Evolutionary conservation across 2,888 invertebrate species (phyloP).

Genomic region (Mesorhabditis sp.): DNA sequence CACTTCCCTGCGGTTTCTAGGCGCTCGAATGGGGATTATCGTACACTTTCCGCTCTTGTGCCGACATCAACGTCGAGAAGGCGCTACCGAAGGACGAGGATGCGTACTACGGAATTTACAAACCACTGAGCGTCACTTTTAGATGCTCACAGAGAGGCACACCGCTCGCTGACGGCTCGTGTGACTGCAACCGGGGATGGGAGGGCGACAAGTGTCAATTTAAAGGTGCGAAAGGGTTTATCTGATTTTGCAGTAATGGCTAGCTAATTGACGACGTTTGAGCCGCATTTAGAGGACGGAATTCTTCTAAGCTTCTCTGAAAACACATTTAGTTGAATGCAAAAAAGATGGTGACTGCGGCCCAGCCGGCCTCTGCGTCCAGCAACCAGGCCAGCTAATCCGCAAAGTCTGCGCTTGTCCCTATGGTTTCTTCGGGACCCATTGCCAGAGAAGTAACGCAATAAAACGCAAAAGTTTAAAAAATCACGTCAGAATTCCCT

Average conservation of each 20-base stretch:
- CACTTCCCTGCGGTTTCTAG: conserved; percentile 18
- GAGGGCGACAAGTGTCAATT: conserved; percentile 82
- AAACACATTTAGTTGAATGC: conserved; percentile 37
- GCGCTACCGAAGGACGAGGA: neutral
- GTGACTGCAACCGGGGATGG: conserved; percentile 65
- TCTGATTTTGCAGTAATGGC: neutral
- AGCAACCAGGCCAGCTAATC: conserved; percentile 27
- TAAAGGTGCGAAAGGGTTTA: conserved; percentile 52
- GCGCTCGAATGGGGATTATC: conserved; percentile 81
- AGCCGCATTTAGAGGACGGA: no score
- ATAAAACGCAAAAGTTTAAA: neutral
- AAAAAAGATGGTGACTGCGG: conserved; percentile 44
- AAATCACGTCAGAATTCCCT: conserved; percentile 22
- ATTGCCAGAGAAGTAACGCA: conserved; percentile 45
- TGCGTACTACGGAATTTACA: neutral
- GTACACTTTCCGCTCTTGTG: conserved; percentile 86
- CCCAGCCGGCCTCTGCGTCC: conserved; percentile 47
- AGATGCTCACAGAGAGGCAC: conserved; percentile 1
- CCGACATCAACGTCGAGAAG: conserved; percentile 69
- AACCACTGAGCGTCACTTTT: neutral
- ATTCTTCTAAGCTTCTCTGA: no score
- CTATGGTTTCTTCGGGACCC: conserved; percentile 49
- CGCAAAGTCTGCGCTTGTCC: conserved; percentile 45
- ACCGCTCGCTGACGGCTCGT: conserved; percentile 19
- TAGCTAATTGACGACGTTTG: neutral